phyloP scores from a whole-genome alignment of 2,113 vertebrate species.

The Tetrao urogallus region DNA sequence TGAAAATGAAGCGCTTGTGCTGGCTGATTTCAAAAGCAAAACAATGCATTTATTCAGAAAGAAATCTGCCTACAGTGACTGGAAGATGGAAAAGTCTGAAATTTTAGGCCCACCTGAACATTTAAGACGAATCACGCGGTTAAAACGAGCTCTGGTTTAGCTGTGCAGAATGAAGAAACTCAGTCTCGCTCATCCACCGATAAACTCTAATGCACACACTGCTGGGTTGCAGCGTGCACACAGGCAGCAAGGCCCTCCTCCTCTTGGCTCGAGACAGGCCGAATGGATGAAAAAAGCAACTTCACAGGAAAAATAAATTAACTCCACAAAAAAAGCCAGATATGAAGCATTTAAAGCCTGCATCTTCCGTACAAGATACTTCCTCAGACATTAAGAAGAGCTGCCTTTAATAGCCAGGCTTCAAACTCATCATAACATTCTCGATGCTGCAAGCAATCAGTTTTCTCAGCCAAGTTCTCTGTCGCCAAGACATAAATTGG shows the following conservation, averaged over 20 bases:
- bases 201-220: not conserved
- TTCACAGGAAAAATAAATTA: not conserved
- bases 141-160: conserved; percentile 38
- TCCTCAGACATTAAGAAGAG: not conserved
- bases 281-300: not conserved
- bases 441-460: not conserved
- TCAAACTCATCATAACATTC: not conserved
- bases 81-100: conserved; percentile 12
- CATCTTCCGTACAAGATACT: fast-evolving
- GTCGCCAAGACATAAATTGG: not conserved
- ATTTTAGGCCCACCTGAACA: conserved; percentile 8
- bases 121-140: conserved; percentile 52
- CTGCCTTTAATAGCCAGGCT: not conserved
- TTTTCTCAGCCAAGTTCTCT: not conserved
- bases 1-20: conserved; percentile 55
- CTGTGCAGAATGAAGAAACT: conserved; percentile 26
- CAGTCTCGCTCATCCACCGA: not conserved
- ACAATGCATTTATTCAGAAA: conserved; percentile 41
- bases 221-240: not conserved
- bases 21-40: conserved; percentile 28
- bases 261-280: not conserved
- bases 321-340: not conserved
- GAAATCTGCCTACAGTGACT: conserved; percentile 29
- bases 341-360: not conserved
- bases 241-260: not conserved